Base-by-base conservation (phyloP, 2,888 invertebrate genomes). In the Cenopis cana region DNA sequence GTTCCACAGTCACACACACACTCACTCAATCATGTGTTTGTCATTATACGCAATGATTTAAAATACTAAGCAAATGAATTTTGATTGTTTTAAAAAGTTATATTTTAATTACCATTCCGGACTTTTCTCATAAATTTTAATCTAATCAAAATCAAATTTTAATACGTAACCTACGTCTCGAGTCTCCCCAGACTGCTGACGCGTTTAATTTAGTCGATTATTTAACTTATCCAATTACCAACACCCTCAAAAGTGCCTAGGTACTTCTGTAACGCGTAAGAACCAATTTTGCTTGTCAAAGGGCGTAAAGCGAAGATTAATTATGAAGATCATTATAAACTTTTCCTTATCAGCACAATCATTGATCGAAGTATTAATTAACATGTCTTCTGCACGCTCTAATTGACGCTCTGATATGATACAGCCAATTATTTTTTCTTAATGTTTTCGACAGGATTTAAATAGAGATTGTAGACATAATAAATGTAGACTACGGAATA, bases 351-450 rank as follows among this genome's bases (percentile, higher is more conserved):
- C 69, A 74, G 60, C 76, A 71, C 77, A 80, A 79, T 79, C 83
- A 85, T 85, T 85, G 80, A 81, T 82, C 79, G 80, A 76, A 75
- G 61, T 73, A 75, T 78, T 85, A 85, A 86, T 85, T 85, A 85
- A 84, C 81, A 79, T 78, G 84, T 84, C 85, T 76, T 76, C 76
- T 77, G 73, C 85, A 84, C 75, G 12, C 18, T 69, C 72, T 73
- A 74, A 81, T 82, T 81, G 76, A 75, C 74, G 76, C 29, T n/a
- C n/a, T n/a, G 74, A 75, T 49, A 54, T n/a, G 54, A 68, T 68
- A 52, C 14, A 12, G 18, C 66, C 66, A 72, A 68, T 69, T 68
- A 69, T 60, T 57, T 74, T 74, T 73, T 12, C 50, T n/a, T 59
- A 62, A 17, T 3, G 20, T 4, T 38, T 20, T 33, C 60, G 56